A percentile compares a stretch with the other conserved stretches of the same genome.
Conservation (phyloP, 2,797 vertebrate genomes). For the Sarcoramphus papa region DNA sequence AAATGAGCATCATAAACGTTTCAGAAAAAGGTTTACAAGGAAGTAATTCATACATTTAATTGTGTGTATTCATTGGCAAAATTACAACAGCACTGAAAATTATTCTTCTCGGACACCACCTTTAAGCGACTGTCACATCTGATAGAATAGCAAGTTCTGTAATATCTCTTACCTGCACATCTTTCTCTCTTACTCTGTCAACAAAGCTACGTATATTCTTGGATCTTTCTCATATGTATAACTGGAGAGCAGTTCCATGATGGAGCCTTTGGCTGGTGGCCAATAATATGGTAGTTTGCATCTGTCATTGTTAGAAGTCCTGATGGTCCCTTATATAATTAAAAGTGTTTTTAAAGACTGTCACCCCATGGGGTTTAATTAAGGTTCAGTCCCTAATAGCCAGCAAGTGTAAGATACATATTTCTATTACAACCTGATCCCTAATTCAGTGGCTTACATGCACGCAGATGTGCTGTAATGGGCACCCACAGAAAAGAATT, state of each 20-base stretch:
- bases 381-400: not conserved
- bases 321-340: conserved; percentile 56
- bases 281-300: conserved; percentile 1
- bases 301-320: conserved; percentile 49
- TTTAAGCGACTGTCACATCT: not conserved
- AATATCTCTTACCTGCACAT: conserved; percentile 13
- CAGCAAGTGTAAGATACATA: not conserved
- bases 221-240: conserved; percentile 9
- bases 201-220: not conserved
- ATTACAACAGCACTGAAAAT: not conserved
- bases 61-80: not conserved
- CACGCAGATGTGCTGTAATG: not conserved
- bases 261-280: conserved; percentile 34
- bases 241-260: conserved; percentile 35
- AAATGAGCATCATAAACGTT: not conserved
- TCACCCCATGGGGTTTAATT: conserved; percentile 40
- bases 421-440: not conserved
- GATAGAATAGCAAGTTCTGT: not conserved
- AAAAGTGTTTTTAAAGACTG: conserved; percentile 43
- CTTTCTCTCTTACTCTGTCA: not conserved
- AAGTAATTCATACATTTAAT: not conserved
- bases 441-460: not conserved
- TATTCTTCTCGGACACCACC: not conserved
- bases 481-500: not conserved
- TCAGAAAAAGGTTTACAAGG: not conserved